Conservation (phyloP, 2,797 vertebrate species). For the Gambusia yucatana region DNA sequence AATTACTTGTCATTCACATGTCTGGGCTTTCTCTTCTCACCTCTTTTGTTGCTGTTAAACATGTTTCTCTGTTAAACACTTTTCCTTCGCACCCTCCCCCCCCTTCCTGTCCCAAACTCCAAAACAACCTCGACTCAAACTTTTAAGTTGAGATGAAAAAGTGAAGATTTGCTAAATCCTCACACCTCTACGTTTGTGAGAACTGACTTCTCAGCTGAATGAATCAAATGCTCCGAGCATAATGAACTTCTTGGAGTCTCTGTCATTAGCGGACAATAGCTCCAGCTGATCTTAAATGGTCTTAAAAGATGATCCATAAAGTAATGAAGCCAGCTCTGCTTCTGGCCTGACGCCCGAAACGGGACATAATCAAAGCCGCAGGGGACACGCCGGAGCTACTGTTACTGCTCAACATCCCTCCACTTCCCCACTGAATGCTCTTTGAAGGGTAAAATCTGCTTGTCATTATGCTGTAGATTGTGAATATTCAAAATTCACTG, state of each 20-base stretch:
- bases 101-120: constrained; percentile 41
- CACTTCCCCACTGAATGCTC: constrained; percentile 13
- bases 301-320: constrained; percentile 87
- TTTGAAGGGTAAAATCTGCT: constrained; percentile 48
- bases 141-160: constrained; percentile 56
- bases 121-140: constrained; percentile 45
- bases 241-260: constrained; percentile 78
- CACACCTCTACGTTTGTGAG: constrained; percentile 1
- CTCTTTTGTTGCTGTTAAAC: constrained; percentile 76
- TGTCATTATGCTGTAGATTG: constrained; percentile 42
- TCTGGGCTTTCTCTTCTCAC: constrained; percentile 74
- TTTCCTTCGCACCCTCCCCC: constrained; percentile 38
- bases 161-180: constrained; percentile 20
- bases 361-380: constrained; percentile 76
- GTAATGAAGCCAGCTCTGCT: constrained; percentile 80
- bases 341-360: constrained; percentile 74
- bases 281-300: constrained; percentile 82
- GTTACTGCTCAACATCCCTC: constrained; percentile 46
- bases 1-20: constrained; percentile 87
- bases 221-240: constrained; percentile 67
- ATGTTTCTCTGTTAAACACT: constrained; percentile 73
- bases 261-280: constrained; percentile 70
- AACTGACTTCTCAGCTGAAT: constrained; percentile 45
- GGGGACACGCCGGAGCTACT: constrained; percentile 52
- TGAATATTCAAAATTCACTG: constrained; percentile 65